Percentiles rank a stretch among this genome's conserved stretches.
These are phyloP conservation scores for Aphaenogaster ashmeadi DNA, from an alignment of 1,140 invertebrate genomes.

Conservation along the genomic window DNA sequence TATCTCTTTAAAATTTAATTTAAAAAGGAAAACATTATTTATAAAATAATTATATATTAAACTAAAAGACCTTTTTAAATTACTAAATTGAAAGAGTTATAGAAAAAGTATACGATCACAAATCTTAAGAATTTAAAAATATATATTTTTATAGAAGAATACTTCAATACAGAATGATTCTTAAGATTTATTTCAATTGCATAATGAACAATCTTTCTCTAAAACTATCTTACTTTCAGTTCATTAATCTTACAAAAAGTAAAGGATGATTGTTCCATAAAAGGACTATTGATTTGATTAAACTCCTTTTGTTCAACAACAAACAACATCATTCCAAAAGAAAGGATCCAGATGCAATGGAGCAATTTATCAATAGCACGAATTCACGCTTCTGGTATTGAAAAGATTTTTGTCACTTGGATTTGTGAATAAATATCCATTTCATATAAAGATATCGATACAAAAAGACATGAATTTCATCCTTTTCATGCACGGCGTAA, in stretches of 20 bases:
- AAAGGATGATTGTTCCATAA: neutral
- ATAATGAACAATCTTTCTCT: neutral
- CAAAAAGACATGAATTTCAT: neutral
- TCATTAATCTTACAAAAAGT: slow-evolving; percentile 5
- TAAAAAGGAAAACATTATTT: neutral
- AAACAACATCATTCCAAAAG: neutral
- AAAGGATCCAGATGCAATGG: neutral
- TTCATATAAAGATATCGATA: neutral
- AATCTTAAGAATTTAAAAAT: neutral
- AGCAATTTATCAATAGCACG: neutral
- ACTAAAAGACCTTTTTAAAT: neutral
- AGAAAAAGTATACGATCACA: neutral
- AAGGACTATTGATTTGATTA: slow-evolving; percentile 18
- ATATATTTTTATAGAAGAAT: neutral
- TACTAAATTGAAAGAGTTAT: neutral
- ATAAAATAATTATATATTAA: neutral
- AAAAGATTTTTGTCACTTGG: neutral
- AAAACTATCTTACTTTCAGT: neutral
- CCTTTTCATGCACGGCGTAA: neutral
- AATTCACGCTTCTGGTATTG: neutral
- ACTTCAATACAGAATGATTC: neutral
- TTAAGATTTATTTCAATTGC: too few species aligned
- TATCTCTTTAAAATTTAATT: neutral
- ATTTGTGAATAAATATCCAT: neutral
- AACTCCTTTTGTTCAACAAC: neutral